Conservation (phyloP, 2,888 invertebrate species). For the Arctia plantaginis region DNA sequence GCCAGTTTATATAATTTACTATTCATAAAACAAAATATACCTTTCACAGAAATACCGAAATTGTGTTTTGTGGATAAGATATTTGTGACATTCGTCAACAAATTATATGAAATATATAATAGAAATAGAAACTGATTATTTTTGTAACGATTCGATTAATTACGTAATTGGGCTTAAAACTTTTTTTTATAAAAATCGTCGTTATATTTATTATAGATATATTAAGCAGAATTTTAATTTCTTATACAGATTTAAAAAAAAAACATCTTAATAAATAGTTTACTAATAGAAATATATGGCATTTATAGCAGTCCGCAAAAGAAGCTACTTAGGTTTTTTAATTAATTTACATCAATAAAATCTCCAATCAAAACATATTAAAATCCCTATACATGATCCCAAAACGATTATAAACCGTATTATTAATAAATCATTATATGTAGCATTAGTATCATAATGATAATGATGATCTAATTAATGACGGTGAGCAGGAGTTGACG, state of each 20-base stretch:
- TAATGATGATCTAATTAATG: conserved; percentile 68
- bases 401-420: conserved; percentile 29
- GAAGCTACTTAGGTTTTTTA: not conserved
- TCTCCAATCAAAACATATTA: conserved; percentile 13
- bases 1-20: not conserved
- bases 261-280: not conserved
- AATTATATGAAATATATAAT: not conserved
- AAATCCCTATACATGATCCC: conserved; percentile 17
- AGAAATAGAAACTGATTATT: too few relatives aligned
- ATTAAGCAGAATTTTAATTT: not conserved
- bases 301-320: too few relatives aligned
- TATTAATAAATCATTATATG: conserved; percentile 44
- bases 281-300: too few relatives aligned
- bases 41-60: not conserved
- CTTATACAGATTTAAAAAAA: not conserved
- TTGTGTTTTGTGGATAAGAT: not conserved
- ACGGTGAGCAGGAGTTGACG: conserved; percentile 48
- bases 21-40: not conserved
- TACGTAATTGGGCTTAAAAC: not conserved
- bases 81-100: not conserved
- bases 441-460: conserved; percentile 63
- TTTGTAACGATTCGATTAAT: not conserved
- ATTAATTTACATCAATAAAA: conserved; percentile 15
- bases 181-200: not conserved
- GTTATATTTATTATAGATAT: not conserved